Conservation (phyloP, 2,797 vertebrate species). For the Momotus momota region DNA sequence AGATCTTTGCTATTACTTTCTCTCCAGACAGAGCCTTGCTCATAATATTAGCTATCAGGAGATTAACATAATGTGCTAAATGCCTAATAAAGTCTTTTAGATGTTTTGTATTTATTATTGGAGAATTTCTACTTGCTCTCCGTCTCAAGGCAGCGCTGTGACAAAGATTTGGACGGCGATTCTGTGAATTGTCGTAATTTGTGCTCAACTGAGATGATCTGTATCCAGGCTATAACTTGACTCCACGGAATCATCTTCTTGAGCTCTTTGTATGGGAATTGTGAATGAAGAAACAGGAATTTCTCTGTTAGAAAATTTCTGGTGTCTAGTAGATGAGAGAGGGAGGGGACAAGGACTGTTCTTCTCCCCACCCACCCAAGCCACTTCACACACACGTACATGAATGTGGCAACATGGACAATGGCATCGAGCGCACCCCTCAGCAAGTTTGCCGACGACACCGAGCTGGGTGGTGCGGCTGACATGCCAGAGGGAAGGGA, state of each 20-base stretch:
- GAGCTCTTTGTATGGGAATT: background rate
- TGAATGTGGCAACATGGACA: too few species aligned
- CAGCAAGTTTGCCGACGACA: too few species aligned
- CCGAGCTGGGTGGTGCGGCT: too few species aligned
- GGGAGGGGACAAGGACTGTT: background rate
- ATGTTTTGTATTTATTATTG: conserved; percentile 32
- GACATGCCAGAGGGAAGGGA: too few species aligned
- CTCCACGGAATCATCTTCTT: background rate
- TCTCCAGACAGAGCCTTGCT: background rate
- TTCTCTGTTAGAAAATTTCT: background rate
- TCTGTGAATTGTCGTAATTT: background rate
- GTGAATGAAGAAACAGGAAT: background rate
- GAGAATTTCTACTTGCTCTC: background rate
- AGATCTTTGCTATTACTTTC: conserved; percentile 10
- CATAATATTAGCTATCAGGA: background rate
- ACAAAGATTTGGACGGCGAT: background rate
- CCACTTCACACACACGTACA: background rate
- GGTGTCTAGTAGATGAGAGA: background rate
- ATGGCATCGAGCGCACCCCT: too few species aligned
- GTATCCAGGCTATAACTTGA: background rate
- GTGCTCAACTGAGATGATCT: background rate
- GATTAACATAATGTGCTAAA: conserved; percentile 16
- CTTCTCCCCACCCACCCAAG: background rate
- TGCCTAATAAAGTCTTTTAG: background rate
- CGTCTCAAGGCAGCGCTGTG: background rate